A percentile compares a stretch with the other conserved stretches of the same genome.
These are phyloP conservation scores for Hirtodrosophila trivittata DNA, from an alignment of 2,888 invertebrate genomes.

Conservation along the genomic window DNA sequence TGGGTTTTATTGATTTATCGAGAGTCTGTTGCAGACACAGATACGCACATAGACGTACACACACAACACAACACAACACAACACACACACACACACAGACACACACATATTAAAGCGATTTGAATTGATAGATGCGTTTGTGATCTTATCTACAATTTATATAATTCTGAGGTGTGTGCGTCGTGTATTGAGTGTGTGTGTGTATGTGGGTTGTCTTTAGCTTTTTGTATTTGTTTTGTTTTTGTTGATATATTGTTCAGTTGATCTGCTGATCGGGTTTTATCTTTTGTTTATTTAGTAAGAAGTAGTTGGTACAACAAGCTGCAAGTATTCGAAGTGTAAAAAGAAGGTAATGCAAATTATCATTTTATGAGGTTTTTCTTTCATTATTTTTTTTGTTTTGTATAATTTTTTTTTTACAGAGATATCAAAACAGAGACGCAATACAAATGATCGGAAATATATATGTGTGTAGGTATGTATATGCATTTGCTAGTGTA, in stretches of 20 bases:
- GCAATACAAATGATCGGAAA: constrained; percentile 31
- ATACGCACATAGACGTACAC: constrained; percentile 15
- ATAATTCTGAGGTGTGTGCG: constrained; percentile 2
- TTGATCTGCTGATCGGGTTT: constrained; percentile 45
- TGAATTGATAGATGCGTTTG: no score
- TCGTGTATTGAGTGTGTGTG: not conserved
- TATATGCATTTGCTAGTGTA: not conserved
- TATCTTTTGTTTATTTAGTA: constrained; percentile 64
- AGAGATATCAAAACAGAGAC: constrained; percentile 17
- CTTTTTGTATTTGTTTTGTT: constrained; percentile 24
- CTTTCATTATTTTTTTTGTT: constrained; percentile 11
- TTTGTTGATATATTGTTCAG: constrained; percentile 40
- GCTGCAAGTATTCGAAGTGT: constrained; percentile 74
- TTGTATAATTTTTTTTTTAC: constrained; percentile 31
- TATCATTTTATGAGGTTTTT: constrained; percentile 43
- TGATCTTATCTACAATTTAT: no score
- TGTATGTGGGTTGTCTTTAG: constrained; percentile 24
- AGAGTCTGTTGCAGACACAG: constrained; percentile 19
- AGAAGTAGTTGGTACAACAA: constrained; percentile 78
- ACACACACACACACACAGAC: constrained; percentile 5
- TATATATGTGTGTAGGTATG: constrained; percentile 7
- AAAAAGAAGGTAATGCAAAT: constrained; percentile 63
- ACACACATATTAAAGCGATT: not conserved
- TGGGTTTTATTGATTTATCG: constrained; percentile 48
- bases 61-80: constrained; percentile 2